Percentiles rank a stretch among this genome's conserved stretches.
phyloP scores from a whole-genome alignment of 2,113 vertebrate genomes.

The Hystrix brachyura region DNA sequence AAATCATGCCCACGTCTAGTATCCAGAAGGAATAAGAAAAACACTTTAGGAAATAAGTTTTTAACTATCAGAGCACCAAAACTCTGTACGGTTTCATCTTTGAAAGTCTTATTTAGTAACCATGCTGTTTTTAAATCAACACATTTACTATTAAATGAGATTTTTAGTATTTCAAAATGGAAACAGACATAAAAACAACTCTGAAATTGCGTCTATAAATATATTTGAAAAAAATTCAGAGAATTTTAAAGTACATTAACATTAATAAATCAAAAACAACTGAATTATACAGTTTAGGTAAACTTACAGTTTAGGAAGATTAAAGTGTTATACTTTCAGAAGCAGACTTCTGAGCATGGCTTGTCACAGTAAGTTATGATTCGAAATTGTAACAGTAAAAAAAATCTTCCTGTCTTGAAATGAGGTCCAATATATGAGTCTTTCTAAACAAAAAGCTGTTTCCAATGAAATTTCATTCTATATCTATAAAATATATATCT shows the following conservation, averaged over 20 bases:
- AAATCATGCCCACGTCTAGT: not conserved
- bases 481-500: too few species aligned
- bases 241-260: not conserved
- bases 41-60: not conserved
- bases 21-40: not conserved
- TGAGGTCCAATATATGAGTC: not conserved
- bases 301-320: not conserved
- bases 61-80: not conserved
- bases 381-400: constrained; percentile 20
- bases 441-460: constrained; percentile 28
- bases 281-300: not conserved
- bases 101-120: constrained; percentile 10
- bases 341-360: not conserved
- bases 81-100: not conserved
- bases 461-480: not conserved
- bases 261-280: not conserved
- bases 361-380: not conserved
- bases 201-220: not conserved
- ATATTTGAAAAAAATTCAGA: not conserved
- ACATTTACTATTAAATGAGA: constrained; percentile 1
- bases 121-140: not conserved
- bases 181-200: not conserved
- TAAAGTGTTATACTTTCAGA: not conserved
- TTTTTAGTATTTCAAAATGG: constrained; percentile 59
- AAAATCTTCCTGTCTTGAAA: not conserved